A percentile compares a stretch with the other conserved stretches of the same genome.
Conservation (phyloP, 2,888 invertebrate genomes). For the Caenorhabditis sulstoni region DNA sequence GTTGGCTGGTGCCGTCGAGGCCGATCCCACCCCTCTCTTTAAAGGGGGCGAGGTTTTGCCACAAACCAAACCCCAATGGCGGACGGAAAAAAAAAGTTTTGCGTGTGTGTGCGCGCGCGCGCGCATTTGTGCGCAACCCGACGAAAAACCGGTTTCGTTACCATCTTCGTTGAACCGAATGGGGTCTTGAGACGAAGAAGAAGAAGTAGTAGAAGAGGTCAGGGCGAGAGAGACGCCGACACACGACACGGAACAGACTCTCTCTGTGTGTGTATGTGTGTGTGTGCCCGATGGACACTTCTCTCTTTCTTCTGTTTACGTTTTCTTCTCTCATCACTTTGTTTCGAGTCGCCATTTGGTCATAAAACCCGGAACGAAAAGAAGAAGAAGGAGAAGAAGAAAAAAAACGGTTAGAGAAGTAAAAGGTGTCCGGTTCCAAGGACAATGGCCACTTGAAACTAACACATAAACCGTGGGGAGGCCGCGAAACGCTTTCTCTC, state of each 20-base stretch:
- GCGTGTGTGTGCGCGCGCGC: too few species aligned
- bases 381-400: conserved; percentile 7
- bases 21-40: conserved; percentile 46
- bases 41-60: conserved; percentile 30
- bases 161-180: too few species aligned
- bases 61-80: conserved; percentile 15
- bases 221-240: too few species aligned
- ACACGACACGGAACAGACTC: too few species aligned
- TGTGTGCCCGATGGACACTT: too few species aligned
- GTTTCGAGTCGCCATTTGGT: too few species aligned
- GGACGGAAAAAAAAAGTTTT: conserved; percentile 1
- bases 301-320: background rate
- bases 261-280: too few species aligned
- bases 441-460: conserved; percentile 43
- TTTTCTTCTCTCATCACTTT: background rate
- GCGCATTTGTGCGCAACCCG: too few species aligned
- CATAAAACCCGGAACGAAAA: background rate
- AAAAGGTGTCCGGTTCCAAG: conserved; percentile 31
- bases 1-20: conserved; percentile 48
- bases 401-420: background rate
- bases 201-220: too few species aligned
- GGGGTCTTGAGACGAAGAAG: too few species aligned
- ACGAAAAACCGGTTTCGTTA: too few species aligned
- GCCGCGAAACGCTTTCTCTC: background rate
- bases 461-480: too few species aligned